Evolutionary conservation across 2,888 invertebrate species (phyloP), one percentile per base, ranked within the genome.

Genomic region (Penaeus monodon): DNA sequence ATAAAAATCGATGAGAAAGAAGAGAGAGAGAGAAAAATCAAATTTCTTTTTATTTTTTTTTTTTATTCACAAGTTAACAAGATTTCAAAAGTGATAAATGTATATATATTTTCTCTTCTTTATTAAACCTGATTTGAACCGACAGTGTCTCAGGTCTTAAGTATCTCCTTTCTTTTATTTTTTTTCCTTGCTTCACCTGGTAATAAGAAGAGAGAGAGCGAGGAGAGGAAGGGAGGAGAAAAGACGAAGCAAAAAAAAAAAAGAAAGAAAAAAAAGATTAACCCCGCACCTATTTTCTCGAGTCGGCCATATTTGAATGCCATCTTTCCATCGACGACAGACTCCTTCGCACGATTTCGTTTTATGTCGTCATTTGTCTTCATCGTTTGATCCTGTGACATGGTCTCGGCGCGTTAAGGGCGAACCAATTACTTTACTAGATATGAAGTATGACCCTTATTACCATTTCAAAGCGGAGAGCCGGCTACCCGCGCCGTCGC

Each of bases 301-400:
- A 27, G 49, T 27, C 27, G 65, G 38, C 83, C 83, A 83, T 76
- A 76, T 83, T 65, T 83, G 83, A 83, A n/a, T 76, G 76, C 65
- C 83, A 74, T 82, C 82, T 63, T n/a, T 74, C 63, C 74, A 82
- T 82, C 74, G 82, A 74, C 63, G 82, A 82, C 70, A 74, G 64
- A 73, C 74, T 63, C 57, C 82, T 27, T 63, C 63, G 82, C 82
- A 73, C 73, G 82, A 73, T 74, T 82, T 74, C 84, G 27, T 80
- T 80, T 80, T 80, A 80, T 44, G 66, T 49, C 22, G 49, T 80
- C 73, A 87, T 87, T 80, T 80, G 66, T 87, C 87, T 87, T 87
- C 87, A 87, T 87, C 87, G 83, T 84, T 87, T 84, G 87, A 87
- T 87, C 87, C 87, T 80, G 81, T 87, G 87, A 87, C 87, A 84